Evolutionary conservation across 2,888 invertebrate species (phyloP), one percentile per base, ranked within the genome.

Genomic region (Elgonia sp.): DNA sequence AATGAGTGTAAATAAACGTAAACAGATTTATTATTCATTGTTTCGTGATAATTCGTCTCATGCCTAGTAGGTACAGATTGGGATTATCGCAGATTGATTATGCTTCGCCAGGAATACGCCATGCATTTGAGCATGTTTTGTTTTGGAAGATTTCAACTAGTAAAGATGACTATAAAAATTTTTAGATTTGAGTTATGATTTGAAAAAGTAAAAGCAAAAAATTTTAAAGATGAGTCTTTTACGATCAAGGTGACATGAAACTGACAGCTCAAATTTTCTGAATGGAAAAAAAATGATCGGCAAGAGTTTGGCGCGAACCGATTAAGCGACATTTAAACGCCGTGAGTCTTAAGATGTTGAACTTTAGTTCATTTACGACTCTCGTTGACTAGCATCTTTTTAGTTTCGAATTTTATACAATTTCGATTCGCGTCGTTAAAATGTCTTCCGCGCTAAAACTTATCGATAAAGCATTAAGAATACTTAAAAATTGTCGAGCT

Each of bases 81-180:
- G 91, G 92, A 92, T 92, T 91, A 93, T 91, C 90, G 90, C 87
- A 91, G 79, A 42, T 90, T 92, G 92, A 93, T 93, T 93, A 93
- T 93, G 92, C 91, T 87, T 91, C 53, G 63, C 37, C 72, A 92
- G 91, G 91, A 92, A 93, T 92, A 92, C 92, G 89, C 86, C 87
- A 89, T 89, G 90, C 91, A 89, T 90, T 92, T 91, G 90, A 92
- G 91, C 84, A 80, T 85, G 84, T 90, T 84, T 55, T 80, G 42
- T 29, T 57, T 42, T 55, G 14, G 14, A 21, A 55, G 8, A 18
- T 16, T 53, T 53, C n/a, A n/a, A 53, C 16, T 53, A n/a, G n/a
- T n/a, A 53, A 53, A n/a, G 7, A 16, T 53, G 29, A 29, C 29
- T 29, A 29, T 29, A 29, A 29, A 29, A 29, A 29, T 29, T 1